Evolutionary conservation across 2,888 invertebrate species (phyloP).

Genomic region (Scrobipalpa atriplicella): DNA sequence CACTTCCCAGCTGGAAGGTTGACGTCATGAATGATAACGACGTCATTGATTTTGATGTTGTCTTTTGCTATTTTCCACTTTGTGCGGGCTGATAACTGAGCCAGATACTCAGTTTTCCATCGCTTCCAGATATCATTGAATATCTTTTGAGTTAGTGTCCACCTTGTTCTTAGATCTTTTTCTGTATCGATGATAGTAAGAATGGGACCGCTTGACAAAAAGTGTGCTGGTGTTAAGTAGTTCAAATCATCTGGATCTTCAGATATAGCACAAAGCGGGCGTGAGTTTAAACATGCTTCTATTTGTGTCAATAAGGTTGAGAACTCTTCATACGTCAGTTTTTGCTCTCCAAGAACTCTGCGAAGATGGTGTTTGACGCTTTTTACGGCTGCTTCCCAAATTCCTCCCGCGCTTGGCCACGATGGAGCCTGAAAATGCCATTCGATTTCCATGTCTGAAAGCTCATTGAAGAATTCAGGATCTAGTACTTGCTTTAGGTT

Average conservation of each 20-base stretch:
- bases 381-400: no score
- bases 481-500: conserved; percentile 10
- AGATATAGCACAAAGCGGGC: conserved; percentile 34
- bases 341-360: no score
- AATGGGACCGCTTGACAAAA: conserved; percentile 28
- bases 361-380: no score
- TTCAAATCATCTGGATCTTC: conserved; percentile 34
- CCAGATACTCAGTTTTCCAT: conserved; percentile 30
- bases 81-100: conserved; percentile 24
- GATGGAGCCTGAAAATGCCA: no score
- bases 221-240: no score
- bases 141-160: conserved; percentile 25
- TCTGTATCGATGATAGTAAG: conserved; percentile 29
- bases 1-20: conserved; percentile 34
- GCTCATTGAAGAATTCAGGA: conserved; percentile 23
- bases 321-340: conserved; percentile 35
- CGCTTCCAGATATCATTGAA: conserved; percentile 30
- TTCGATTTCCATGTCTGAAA: no score
- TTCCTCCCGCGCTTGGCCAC: no score
- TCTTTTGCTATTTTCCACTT: conserved; percentile 30
- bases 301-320: conserved; percentile 34
- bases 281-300: conserved; percentile 37
- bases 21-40: conserved; percentile 32
- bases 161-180: conserved; percentile 22
- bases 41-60: conserved; percentile 27